A percentile compares a stretch with the other conserved stretches of the same genome.
These are phyloP conservation scores for Drosophila nasuta DNA, from an alignment of 1,140 invertebrate species.

Conservation along the genomic window DNA sequence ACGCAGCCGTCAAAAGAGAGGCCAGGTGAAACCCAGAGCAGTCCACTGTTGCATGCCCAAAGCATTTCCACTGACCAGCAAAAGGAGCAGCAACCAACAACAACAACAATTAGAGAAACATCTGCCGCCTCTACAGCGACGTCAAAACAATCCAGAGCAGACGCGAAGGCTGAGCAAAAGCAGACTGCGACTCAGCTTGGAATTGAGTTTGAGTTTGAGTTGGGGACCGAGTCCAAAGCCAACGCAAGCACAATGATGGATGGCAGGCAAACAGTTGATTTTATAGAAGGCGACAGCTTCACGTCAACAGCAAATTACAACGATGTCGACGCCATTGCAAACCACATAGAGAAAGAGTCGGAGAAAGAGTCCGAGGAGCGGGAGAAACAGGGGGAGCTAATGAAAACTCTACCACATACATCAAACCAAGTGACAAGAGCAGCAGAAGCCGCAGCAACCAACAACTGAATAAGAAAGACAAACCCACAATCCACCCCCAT, in stretches of 20 bases:
- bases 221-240: conserved; percentile 10
- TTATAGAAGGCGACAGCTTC: conserved; percentile 79
- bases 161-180: conserved; percentile 16
- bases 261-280: conserved; percentile 80
- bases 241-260: conserved; percentile 67
- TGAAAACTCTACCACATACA: conserved; percentile 76
- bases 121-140: conserved; percentile 37
- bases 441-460: conserved; percentile 56
- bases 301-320: conserved; percentile 77
- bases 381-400: conserved; percentile 44
- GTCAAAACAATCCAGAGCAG: conserved; percentile 68
- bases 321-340: conserved; percentile 54
- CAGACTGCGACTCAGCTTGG: not conserved
- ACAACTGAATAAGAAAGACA: conserved; percentile 61
- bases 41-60: conserved; percentile 38
- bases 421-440: conserved; percentile 76
- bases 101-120: conserved; percentile 42
- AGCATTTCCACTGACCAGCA: conserved; percentile 64
- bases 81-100: conserved; percentile 35
- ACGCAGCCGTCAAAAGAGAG: conserved; percentile 9
- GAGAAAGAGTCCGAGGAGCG: not conserved
- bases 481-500: conserved; percentile 4
- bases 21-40: conserved; percentile 67
- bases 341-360: conserved; percentile 52
- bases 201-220: not conserved